Evolutionary conservation across 2,797 vertebrate genomes (phyloP).

Genomic region (Limnodromus scolopaceus): DNA sequence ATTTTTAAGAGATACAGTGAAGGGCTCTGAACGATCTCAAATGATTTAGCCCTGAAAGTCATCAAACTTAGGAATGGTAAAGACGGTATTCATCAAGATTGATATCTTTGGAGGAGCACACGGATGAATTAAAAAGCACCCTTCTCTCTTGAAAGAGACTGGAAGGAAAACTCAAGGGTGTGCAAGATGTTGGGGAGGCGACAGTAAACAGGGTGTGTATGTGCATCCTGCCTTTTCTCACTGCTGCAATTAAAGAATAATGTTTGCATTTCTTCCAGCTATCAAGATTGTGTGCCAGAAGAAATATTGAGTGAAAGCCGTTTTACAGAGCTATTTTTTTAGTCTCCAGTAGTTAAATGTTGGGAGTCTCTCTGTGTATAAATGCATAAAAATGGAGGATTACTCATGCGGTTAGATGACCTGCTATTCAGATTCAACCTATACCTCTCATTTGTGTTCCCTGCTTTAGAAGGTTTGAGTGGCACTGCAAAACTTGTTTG

Average conservation of each 20-base stretch:
- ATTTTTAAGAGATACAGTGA: background rate
- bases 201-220: background rate
- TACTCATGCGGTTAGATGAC: background rate
- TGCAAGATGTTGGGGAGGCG: background rate
- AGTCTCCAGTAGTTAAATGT: background rate
- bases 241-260: background rate
- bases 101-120: background rate
- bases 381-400: conserved; percentile 2
- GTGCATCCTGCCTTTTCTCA: background rate
- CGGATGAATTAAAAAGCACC: background rate
- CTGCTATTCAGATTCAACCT: background rate
- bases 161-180: background rate
- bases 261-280: background rate
- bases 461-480: conserved; percentile 13
- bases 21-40: background rate
- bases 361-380: background rate
- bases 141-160: background rate
- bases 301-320: background rate
- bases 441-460: background rate
- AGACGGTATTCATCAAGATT: background rate
- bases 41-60: background rate
- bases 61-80: background rate
- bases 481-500: background rate
- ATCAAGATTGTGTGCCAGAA: background rate
- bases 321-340: background rate